Evolutionary conservation across 2,888 invertebrate species (phyloP).

Genomic region (Gymnosoma rotundatum): DNA sequence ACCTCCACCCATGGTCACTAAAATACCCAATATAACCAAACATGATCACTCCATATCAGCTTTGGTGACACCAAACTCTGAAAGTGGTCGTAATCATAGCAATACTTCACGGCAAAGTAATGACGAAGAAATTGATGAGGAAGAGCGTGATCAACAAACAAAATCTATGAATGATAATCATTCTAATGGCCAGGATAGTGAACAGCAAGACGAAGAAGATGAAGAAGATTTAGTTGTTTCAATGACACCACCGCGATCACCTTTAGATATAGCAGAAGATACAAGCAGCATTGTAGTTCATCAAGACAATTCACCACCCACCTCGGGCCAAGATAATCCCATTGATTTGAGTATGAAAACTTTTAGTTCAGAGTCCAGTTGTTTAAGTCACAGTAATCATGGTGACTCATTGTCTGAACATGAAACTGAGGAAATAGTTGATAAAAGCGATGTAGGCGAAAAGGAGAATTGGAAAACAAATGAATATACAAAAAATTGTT

Average conservation of each 20-base stretch:
- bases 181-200: constrained; percentile 67
- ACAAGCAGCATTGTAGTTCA: constrained; percentile 76
- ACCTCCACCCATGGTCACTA: constrained; percentile 74
- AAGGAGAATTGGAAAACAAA: constrained; percentile 70
- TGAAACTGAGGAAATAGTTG: constrained; percentile 55
- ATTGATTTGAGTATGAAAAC: constrained; percentile 91
- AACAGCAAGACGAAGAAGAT: constrained; percentile 78
- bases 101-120: constrained; percentile 77
- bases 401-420: constrained; percentile 55
- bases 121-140: constrained; percentile 70
- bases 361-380: constrained; percentile 82
- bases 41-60: constrained; percentile 79
- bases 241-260: constrained; percentile 84
- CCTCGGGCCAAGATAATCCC: constrained; percentile 86
- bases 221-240: constrained; percentile 83
- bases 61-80: constrained; percentile 80
- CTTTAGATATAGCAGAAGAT: constrained; percentile 73
- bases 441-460: constrained; percentile 68
- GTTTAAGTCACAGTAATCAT: constrained; percentile 75
- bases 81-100: constrained; percentile 78
- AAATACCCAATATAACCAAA: constrained; percentile 74
- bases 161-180: constrained; percentile 45
- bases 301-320: constrained; percentile 4
- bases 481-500: constrained; percentile 70
- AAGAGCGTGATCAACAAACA: constrained; percentile 21